phyloP scores from a whole-genome alignment of 1,140 invertebrate genomes.

The Zaprionus lachaisei region DNA sequence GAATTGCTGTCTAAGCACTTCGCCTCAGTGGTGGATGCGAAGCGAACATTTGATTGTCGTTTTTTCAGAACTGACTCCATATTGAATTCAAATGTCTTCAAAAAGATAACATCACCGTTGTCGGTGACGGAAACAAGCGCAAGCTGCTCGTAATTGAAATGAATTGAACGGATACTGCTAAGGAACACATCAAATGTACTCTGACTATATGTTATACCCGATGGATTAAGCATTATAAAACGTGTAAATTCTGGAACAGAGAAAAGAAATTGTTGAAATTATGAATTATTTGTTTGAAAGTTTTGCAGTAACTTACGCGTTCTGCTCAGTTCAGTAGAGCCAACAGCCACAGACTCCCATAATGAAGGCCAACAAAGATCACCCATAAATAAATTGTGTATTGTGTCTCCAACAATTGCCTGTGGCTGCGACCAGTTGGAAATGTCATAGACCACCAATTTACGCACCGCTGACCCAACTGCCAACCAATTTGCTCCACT shows the following conservation, averaged over 20 bases:
- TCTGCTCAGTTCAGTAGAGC: conserved; percentile 37
- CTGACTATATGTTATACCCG: conserved; percentile 41
- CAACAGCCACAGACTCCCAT: conserved; percentile 58
- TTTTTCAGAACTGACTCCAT: conserved; percentile 29
- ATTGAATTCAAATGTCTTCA: conserved; percentile 51
- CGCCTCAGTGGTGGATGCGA: conserved; percentile 38
- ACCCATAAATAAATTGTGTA: conserved; percentile 47
- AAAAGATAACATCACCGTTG: conserved; percentile 63
- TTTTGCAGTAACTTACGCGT: conserved; percentile 31
- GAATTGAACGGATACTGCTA: conserved; percentile 41
- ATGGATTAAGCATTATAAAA: conserved; percentile 47
- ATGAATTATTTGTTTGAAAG: not conserved
- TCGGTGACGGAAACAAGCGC: conserved; percentile 40
- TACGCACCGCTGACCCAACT: conserved; percentile 40
- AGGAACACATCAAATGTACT: conserved; percentile 48
- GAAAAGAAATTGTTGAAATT: not conserved
- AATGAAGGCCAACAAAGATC: conserved; percentile 58
- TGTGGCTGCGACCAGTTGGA: conserved; percentile 51
- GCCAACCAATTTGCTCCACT: conserved; percentile 71
- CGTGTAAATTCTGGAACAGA: conserved; percentile 45
- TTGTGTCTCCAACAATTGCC: conserved; percentile 41
- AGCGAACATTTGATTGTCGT: conserved; percentile 7
- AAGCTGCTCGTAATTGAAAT: conserved; percentile 54
- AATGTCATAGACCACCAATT: conserved; percentile 65
- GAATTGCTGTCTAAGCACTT: conserved; percentile 20